phyloP scores from a whole-genome alignment of 2,113 vertebrate species.

The Mesembrinibis cayennensis region DNA sequence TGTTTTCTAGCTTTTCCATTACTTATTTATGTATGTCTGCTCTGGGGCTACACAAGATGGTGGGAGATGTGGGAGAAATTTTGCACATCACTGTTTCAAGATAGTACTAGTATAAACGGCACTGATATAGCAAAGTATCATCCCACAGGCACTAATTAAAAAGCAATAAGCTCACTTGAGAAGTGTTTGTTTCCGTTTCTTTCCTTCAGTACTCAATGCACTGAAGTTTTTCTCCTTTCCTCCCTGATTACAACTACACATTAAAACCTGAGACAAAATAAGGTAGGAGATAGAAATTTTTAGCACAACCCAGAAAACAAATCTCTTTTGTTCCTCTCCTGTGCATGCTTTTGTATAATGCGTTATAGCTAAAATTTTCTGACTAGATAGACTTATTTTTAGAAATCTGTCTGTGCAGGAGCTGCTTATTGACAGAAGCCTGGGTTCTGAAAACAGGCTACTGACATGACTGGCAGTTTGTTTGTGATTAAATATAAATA shows the following conservation, averaged over 20 bases:
- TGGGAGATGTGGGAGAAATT: conserved; percentile 47
- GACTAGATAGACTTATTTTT: background rate
- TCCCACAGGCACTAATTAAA: conserved; percentile 74
- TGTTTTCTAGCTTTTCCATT: conserved; percentile 16
- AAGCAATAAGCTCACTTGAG: conserved; percentile 42
- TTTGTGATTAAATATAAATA: background rate
- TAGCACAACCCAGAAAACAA: background rate
- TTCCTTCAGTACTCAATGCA: background rate
- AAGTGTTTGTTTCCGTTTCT: background rate
- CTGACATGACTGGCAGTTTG: background rate
- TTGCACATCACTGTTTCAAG: conserved; percentile 58
- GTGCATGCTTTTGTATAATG: background rate
- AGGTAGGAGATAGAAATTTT: background rate
- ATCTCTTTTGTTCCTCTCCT: background rate
- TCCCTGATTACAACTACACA: conserved; percentile 1
- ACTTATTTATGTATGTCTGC: conserved; percentile 65
- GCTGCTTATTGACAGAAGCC: background rate
- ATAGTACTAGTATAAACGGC: conserved; percentile 12
- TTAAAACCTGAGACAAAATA: conserved; percentile 28
- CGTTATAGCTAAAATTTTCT: background rate
- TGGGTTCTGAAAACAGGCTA: background rate
- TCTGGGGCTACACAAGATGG: conserved; percentile 18
- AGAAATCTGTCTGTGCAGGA: background rate
- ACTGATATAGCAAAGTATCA: conserved; percentile 26
- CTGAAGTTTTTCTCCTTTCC: conserved; percentile 7